A percentile compares a stretch with the other conserved stretches of the same genome.
phyloP scores from a whole-genome alignment of 2,797 vertebrate genomes.

The Erpetoichthys calabaricus region DNA sequence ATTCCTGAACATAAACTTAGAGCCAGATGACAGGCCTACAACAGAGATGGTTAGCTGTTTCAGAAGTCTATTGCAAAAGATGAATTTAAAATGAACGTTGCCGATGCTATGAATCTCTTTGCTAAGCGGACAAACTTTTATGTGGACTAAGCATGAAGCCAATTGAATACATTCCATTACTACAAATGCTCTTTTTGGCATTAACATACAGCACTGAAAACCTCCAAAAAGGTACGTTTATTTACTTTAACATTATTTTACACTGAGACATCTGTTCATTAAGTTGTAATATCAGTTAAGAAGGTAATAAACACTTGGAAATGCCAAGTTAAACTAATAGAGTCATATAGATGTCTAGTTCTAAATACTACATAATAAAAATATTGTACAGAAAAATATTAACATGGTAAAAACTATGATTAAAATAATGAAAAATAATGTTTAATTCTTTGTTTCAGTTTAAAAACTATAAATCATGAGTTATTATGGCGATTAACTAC shows the following conservation, averaged over 20 bases:
- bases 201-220: slow-evolving; percentile 46
- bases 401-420: too few relatives aligned
- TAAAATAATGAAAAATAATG: too few relatives aligned
- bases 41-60: slow-evolving; percentile 30
- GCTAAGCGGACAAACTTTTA: slow-evolving; percentile 32
- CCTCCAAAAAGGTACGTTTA: slow-evolving; percentile 60
- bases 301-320: too few relatives aligned
- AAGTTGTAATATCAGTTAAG: too few relatives aligned
- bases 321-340: too few relatives aligned
- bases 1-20: slow-evolving; percentile 66
- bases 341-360: too few relatives aligned
- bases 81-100: slow-evolving; percentile 42
- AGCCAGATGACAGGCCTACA: slow-evolving; percentile 33
- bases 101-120: slow-evolving; percentile 25
- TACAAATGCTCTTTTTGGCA: slow-evolving; percentile 47
- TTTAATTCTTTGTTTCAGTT: too few relatives aligned
- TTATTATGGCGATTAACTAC: too few relatives aligned
- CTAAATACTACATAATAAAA: too few relatives aligned
- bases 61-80: slow-evolving; percentile 24
- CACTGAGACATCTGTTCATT: too few relatives aligned
- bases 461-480: too few relatives aligned
- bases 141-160: slow-evolving; percentile 61
- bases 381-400: too few relatives aligned
- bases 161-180: slow-evolving; percentile 49
- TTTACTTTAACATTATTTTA: not conserved